Base-by-base conservation (phyloP, 2,797 vertebrate genomes). In the Sebastes iracundus region DNA sequence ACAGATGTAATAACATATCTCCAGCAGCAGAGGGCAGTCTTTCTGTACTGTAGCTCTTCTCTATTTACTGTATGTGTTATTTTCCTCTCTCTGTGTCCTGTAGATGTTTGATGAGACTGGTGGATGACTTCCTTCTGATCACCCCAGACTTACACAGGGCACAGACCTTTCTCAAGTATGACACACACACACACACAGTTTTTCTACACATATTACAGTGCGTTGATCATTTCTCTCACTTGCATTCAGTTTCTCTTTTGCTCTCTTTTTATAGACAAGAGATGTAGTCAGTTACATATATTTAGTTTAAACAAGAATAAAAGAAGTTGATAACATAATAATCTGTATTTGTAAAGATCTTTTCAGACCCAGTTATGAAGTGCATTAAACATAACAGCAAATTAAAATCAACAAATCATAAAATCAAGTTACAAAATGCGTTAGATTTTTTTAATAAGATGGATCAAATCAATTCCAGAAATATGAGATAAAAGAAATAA, bases 111-210 rank as follows among this genome's bases (percentile, higher is more conserved):
- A 96, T 99, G 95, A 96, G 98, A 68, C 90, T 99, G 76, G 95
- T 98, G 60, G 98, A 99, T 62, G 98, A 99, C 83, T 99, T 99
- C 75, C 94, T 99, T 83, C 93, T 99, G 53, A 96, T 99, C 85
- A 99, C 98, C 0, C 97, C 98, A 11, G 95, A 98, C 85, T 88
- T 97, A 38, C 69, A 68, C 2, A 93, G 96, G 82, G 98, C 98
- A 7, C 94, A 94, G 78, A 68, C 75, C 20, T 99, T 99, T 82
- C 95, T 99, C n/a, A 96, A 92, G 98, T 99, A 96, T 0, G 94
- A 58, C 58, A 16, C 23, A 58, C n/a, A 35, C 32, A 32, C 30
- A 33, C 32, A 20, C 7, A 18, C 20, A 7, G 4, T 49, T 75
- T 58, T 27, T 42, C 23, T 46, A 55, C 4, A 28, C 71, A 20